Base-by-base conservation (phyloP, 2,888 invertebrate genomes). In the Ryuthela nishihirai region DNA sequence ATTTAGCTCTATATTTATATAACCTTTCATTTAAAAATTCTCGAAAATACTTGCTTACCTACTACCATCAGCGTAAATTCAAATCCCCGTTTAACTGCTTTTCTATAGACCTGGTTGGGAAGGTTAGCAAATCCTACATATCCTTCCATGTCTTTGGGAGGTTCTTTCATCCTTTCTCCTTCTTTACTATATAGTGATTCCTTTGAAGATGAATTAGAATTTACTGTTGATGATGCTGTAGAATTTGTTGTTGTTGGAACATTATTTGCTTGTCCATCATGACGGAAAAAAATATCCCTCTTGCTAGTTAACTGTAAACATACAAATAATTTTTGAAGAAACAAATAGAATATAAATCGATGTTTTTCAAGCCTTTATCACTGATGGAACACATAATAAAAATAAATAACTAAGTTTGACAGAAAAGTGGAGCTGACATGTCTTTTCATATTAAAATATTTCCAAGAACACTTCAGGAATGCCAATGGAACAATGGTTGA, bases 21-120 rank as follows among this genome's bases (percentile, higher is more conserved):
- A n/a, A n/a, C n/a, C n/a, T n/a, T n/a, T n/a, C n/a, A n/a, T n/a
- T n/a, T n/a, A n/a, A n/a, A n/a, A n/a, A n/a, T n/a, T n/a, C n/a
- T n/a, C n/a, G 32, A n/a, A 32, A 32, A n/a, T n/a, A 32, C n/a
- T 17, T n/a, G 39, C 66, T 43, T 47, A 64, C 66, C 67, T 18
- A 66, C 66, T 41, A 67, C 68, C 67, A 68, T 67, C 10, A 68
- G 47, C 3, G 67, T 67, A 36, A 68, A 68, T 36, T 68, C 68
- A 21, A 68, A 68, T 15, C 66, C 68, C 38, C 64, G 64, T 38
- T 68, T 68, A 17, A 68, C 64, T 24, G 68, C 67, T 49, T 67
- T 68, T 4, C 67, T 45, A 38, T 67, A 67, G 12, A 68, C 67
- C 47, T 67, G 67, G 55, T 65, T 65, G 5, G 67, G 67, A 15